Evolutionary conservation across 2,113 vertebrate genomes (phyloP).

Genomic region (Columba livia): DNA sequence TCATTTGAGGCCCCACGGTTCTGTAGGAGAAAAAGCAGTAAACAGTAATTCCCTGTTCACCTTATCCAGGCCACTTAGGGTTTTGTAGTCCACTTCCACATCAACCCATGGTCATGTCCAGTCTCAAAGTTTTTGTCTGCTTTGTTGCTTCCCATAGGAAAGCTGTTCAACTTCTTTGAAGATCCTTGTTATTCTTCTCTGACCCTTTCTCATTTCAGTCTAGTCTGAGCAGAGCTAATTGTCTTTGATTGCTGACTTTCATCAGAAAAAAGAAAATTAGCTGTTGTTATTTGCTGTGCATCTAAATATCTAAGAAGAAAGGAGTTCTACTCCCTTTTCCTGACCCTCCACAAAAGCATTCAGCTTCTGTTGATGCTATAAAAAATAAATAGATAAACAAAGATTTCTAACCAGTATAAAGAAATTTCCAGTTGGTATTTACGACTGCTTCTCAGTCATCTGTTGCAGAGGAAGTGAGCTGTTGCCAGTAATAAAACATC

Average conservation of each 20-base stretch:
- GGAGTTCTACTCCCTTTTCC: neutral
- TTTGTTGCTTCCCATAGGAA: constrained; percentile 46
- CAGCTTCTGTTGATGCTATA: neutral
- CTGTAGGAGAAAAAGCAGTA: neutral
- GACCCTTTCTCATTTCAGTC: constrained; percentile 4
- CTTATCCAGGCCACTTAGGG: neutral
- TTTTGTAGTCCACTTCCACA: neutral
- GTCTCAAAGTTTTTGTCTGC: constrained; percentile 7
- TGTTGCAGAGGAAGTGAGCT: neutral
- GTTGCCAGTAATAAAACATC: neutral
- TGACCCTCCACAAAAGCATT: neutral
- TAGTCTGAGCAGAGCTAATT: constrained; percentile 5
- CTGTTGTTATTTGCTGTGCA: constrained; percentile 1
- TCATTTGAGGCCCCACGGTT: neutral
- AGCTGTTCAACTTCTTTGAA: constrained; percentile 25
- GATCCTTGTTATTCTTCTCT: constrained; percentile 30
- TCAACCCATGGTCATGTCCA: neutral
- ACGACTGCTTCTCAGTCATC: neutral
- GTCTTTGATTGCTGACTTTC: constrained; percentile 18
- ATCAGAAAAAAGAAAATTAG: constrained; percentile 23
- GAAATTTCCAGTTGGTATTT: constrained; percentile 5
- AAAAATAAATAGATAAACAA: neutral
- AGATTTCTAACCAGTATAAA: constrained; percentile 8
- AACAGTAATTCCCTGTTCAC: neutral
- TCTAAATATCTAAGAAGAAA: constrained; percentile 35